phyloP scores from a whole-genome alignment of 2,113 vertebrate species.

The Nesogale talazaci region DNA sequence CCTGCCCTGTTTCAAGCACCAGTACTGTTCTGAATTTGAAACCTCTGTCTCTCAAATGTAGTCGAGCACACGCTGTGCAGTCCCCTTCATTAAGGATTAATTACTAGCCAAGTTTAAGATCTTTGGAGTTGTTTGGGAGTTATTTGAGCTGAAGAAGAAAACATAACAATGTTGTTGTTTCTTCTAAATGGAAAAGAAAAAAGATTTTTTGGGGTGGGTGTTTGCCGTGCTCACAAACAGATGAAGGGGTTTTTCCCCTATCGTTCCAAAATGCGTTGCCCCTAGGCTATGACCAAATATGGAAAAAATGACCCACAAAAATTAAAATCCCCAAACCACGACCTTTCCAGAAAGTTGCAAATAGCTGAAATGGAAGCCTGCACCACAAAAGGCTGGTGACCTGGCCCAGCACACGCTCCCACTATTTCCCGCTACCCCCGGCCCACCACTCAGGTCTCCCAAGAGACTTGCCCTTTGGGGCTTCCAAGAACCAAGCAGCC shows the following conservation, averaged over 20 bases:
- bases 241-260: conserved; percentile 73
- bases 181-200: conserved; percentile 80
- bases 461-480: conserved; percentile 36
- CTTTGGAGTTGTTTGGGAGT: conserved; percentile 79
- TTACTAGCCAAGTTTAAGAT: conserved; percentile 79
- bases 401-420: background rate
- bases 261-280: conserved; percentile 78
- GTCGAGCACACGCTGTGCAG: conserved; percentile 76
- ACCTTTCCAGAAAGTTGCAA: conserved; percentile 77
- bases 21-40: conserved; percentile 59
- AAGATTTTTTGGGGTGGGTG: conserved; percentile 72
- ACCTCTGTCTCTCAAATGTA: conserved; percentile 54
- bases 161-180: conserved; percentile 77
- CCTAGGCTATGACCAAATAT: conserved; percentile 76
- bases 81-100: conserved; percentile 77
- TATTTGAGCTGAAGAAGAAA: conserved; percentile 79
- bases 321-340: conserved; percentile 72
- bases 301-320: conserved; percentile 74
- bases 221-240: conserved; percentile 75
- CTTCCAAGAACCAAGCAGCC: background rate
- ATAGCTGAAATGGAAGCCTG: conserved; percentile 44
- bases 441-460: background rate
- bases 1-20: conserved; percentile 26
- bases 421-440: background rate
- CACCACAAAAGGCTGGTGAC: background rate